Evolutionary conservation across 1,140 invertebrate species (phyloP).

Genomic region (Luehdorfia chinensis): DNA sequence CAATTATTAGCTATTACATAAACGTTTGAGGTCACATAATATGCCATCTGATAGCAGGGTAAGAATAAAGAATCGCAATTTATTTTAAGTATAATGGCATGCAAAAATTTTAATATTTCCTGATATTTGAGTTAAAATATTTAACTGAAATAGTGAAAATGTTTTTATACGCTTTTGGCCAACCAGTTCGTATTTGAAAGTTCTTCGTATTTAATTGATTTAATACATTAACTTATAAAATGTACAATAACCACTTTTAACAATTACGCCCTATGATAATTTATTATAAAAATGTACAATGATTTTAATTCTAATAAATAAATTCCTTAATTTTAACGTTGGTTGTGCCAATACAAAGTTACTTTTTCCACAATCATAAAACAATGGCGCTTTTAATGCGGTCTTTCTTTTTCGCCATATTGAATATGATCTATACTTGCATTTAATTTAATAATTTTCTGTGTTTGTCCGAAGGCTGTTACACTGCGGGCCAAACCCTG

Average conservation of each 20-base stretch:
- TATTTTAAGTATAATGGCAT: constrained; percentile 7
- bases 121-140: too few species aligned
- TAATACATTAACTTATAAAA: constrained; percentile 25
- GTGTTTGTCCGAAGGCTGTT: constrained; percentile 49
- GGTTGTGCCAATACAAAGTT: constrained; percentile 58
- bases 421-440: constrained; percentile 32
- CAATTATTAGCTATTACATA: too few species aligned
- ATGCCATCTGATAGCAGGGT: neutral
- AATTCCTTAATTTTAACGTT: constrained; percentile 58
- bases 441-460: constrained; percentile 31
- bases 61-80: neutral
- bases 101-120: constrained; percentile 1
- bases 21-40: too few species aligned
- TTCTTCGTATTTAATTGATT: constrained; percentile 8
- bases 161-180: neutral
- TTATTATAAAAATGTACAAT: constrained; percentile 65
- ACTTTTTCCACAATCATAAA: constrained; percentile 17
- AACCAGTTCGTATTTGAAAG: neutral
- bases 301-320: constrained; percentile 61
- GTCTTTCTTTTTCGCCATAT: constrained; percentile 37
- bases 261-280: constrained; percentile 42
- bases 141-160: neutral
- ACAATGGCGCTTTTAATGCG: constrained; percentile 4
- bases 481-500: constrained; percentile 73
- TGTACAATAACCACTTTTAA: constrained; percentile 48